Conservation (phyloP, 2,797 vertebrate genomes). For the Aplochiton taeniatus region DNA sequence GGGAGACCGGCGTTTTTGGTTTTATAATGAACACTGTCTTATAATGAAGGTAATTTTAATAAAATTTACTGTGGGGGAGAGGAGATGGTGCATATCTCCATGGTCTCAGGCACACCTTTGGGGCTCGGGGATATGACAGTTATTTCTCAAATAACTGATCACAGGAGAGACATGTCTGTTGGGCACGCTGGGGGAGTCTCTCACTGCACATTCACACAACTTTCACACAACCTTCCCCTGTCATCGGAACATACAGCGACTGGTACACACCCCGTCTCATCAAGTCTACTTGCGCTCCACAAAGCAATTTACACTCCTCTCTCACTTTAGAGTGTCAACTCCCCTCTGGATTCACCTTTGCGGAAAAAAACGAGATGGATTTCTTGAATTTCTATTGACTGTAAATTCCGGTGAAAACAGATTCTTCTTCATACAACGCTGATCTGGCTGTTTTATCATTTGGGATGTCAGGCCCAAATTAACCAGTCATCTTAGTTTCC, state of each 20-base stretch:
- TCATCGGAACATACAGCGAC: slow-evolving; percentile 36
- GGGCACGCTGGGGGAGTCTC: slow-evolving; percentile 12
- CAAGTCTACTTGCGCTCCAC: slow-evolving; percentile 43
- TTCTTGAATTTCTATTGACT: slow-evolving; percentile 33
- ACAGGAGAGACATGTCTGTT: slow-evolving; percentile 46
- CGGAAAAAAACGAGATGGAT: slow-evolving; percentile 37
- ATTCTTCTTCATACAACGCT: slow-evolving; percentile 35
- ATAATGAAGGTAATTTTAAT: slow-evolving; percentile 86
- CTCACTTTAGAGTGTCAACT: slow-evolving; percentile 57
- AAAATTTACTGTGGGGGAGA: slow-evolving; percentile 69
- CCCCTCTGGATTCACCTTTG: slow-evolving; percentile 56
- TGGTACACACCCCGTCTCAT: slow-evolving; percentile 31
- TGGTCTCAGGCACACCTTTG: slow-evolving; percentile 69
- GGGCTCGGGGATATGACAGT: slow-evolving; percentile 62
- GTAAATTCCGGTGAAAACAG: slow-evolving; percentile 20
- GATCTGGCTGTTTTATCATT: slow-evolving; percentile 31
- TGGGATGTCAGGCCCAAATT: slow-evolving; percentile 65
- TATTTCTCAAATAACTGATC: slow-evolving; percentile 67
- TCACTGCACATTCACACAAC: slow-evolving; percentile 31
- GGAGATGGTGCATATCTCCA: slow-evolving; percentile 61
- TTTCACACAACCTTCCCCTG: slow-evolving; percentile 2
- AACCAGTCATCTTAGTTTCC: slow-evolving; percentile 69
- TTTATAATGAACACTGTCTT: slow-evolving; percentile 83
- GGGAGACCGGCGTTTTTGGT: slow-evolving; percentile 77
- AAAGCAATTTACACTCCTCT: slow-evolving; percentile 69